Evolutionary conservation across 2,797 vertebrate genomes (phyloP), one percentile per base, ranked within the genome.

Genomic region (Lepus oiostolus): DNA sequence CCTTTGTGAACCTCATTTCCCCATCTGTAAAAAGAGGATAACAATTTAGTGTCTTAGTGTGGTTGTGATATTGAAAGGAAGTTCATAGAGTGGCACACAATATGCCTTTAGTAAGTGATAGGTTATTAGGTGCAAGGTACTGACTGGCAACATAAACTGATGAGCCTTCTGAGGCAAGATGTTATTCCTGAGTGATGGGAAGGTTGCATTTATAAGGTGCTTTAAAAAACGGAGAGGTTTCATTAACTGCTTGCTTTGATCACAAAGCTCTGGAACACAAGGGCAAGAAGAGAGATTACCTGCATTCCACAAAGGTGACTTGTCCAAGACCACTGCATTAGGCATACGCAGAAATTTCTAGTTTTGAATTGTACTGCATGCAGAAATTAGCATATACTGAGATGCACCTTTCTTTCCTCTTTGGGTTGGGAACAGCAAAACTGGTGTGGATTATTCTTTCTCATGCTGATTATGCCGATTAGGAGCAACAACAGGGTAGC

Each of bases 181-280:
- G 70, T 63, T 52, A 72, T 42, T 89, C 14, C 52, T 87, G 76
- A 94, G 32, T 12, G 50, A 76, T 28, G 38, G 63, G 74, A 85
- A 86, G 32, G 26, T 19, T 60, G 4, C 82, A 16, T 35, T 88
- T 79, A 32, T 35, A 74, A 60, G 76, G 42, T 35, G 42, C 50
- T 74, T 60, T 68, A 80, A 76, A 58, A 65, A 80, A 32, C 58
- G 85, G 28, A 54, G 17, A n/a, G 16, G 32, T 91, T 94, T 82
- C 63, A 77, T 63, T 84, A 35, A 95, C 42, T 70, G 10, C 47
- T 82, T 82, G 68, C 70, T 60, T 88, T 85, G 63, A 75, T 72
- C 42, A 85, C 26, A 88, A 50, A 85, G 76, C n/a, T 87, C 58
- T 70, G 62, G 30, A 77, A 32, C 68, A 63, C 2, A 8, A 84